These are phyloP conservation scores for Drosophila leonis DNA, from an alignment of 2,888 invertebrate genomes.

Conservation along the genomic window DNA sequence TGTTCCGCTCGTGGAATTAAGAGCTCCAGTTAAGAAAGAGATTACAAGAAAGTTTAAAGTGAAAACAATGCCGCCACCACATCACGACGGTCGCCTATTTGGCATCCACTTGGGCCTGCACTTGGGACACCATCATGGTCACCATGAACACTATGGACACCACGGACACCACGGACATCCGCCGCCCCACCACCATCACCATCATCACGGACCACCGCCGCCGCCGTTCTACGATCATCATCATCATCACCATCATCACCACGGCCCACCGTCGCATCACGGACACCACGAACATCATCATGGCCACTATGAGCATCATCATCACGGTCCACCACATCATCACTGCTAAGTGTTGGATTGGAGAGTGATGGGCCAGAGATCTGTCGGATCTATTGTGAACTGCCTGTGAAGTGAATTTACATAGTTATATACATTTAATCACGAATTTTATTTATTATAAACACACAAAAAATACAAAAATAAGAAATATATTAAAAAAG, in stretches of 20 bases:
- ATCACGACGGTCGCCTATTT: slow-evolving; percentile 61
- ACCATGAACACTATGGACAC: slow-evolving; percentile 54
- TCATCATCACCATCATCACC: slow-evolving; percentile 54
- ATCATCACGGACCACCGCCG: slow-evolving; percentile 56
- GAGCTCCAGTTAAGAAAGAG: slow-evolving; percentile 24
- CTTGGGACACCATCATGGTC: slow-evolving; percentile 59
- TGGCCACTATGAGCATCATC: slow-evolving; percentile 19
- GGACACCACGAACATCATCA: slow-evolving; percentile 34
- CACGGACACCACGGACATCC: slow-evolving; percentile 31
- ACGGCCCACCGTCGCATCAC: slow-evolving; percentile 37
- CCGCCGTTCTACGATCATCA: slow-evolving; percentile 48
- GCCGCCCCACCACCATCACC: slow-evolving; percentile 42
- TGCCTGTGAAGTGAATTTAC: slow-evolving; percentile 29
- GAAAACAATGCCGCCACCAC: slow-evolving; percentile 58
- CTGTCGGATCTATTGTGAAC: slow-evolving; percentile 2
- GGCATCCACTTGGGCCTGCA: slow-evolving; percentile 63
- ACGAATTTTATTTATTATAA: slow-evolving; percentile 62
- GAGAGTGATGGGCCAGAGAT: neutral
- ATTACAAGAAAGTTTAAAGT: slow-evolving; percentile 14
- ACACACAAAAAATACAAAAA: neutral
- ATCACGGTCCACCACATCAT: slow-evolving; percentile 42
- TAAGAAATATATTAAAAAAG: neutral
- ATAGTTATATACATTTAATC: neutral
- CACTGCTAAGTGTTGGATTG: slow-evolving; percentile 52
- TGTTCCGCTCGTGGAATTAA: slow-evolving; percentile 31